phyloP scores from a whole-genome alignment of 2,797 vertebrate species.

The Benthosema pterotum region DNA sequence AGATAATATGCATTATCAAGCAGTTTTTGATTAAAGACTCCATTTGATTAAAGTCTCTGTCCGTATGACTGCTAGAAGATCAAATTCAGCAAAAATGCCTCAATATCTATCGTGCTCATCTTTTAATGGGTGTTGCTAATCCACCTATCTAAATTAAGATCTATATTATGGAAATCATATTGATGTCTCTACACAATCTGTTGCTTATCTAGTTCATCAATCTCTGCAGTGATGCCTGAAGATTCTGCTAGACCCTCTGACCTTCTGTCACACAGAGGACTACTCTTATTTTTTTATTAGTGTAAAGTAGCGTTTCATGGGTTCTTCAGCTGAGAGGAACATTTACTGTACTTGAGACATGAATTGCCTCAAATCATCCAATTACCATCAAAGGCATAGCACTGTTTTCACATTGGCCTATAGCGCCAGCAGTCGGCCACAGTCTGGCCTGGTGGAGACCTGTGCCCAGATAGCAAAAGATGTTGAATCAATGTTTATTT shows the following conservation, averaged over 20 bases:
- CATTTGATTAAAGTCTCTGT: conserved; percentile 55
- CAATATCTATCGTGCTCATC: conserved; percentile 62
- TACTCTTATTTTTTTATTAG: neutral
- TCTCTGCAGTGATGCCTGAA: conserved; percentile 47
- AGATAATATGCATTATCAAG: conserved; percentile 54
- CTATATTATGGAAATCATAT: conserved; percentile 59
- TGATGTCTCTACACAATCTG: conserved; percentile 17
- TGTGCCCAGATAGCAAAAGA: too few relatives aligned
- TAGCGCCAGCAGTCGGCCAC: too few relatives aligned
- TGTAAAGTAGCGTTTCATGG: conserved; percentile 12
- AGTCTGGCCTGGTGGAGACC: too few relatives aligned
- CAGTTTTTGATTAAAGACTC: conserved; percentile 63
- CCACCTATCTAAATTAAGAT: conserved; percentile 77
- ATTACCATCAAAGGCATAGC: too few relatives aligned
- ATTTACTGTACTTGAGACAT: neutral
- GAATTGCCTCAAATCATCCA: too few relatives aligned
- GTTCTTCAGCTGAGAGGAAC: neutral
- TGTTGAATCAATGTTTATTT: too few relatives aligned
- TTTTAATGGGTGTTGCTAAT: conserved; percentile 70
- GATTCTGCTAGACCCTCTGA: conserved; percentile 46
- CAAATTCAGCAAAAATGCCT: conserved; percentile 54
- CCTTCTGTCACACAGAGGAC: conserved; percentile 25
- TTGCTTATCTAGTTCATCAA: conserved; percentile 52
- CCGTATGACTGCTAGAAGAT: conserved; percentile 59
- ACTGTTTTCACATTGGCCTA: too few relatives aligned